Conservation (phyloP, 2,888 invertebrate genomes). For the Cerceris ruficornis region DNA sequence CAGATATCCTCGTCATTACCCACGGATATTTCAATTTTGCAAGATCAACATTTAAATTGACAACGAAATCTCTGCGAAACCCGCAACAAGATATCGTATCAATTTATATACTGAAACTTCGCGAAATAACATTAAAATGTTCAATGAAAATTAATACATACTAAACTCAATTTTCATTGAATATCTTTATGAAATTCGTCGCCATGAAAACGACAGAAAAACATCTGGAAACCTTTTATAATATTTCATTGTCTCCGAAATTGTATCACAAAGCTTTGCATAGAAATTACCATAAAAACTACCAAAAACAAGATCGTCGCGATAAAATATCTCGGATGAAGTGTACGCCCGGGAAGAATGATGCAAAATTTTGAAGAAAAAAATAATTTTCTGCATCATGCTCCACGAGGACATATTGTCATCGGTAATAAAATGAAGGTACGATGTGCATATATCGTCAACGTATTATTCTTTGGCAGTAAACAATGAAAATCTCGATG, state of each 20-base stretch:
- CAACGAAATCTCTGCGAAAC: constrained; percentile 55
- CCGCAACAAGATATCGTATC: constrained; percentile 60
- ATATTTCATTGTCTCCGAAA: too few species aligned
- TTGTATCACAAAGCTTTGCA: too few species aligned
- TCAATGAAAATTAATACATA: neutral
- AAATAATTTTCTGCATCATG: constrained; percentile 14
- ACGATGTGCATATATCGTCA: neutral
- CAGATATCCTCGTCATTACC: neutral
- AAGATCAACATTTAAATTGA: constrained; percentile 3
- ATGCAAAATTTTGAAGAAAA: neutral
- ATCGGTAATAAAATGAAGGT: neutral
- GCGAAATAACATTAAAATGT: neutral
- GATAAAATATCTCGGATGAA: too few species aligned
- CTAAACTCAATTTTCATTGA: constrained; percentile 4
- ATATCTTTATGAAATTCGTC: neutral
- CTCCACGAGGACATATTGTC: constrained; percentile 9
- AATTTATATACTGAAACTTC: constrained; percentile 1
- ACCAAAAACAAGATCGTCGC: too few species aligned
- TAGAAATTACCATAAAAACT: too few species aligned
- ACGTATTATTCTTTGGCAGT: too few species aligned
- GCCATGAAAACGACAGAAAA: too few species aligned
- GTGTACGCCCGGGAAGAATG: neutral
- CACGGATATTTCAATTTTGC: neutral
- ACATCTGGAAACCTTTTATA: too few species aligned
- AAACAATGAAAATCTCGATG: too few species aligned